Evolutionary conservation across 1,140 invertebrate species (phyloP).

Genomic region (Teleogryllus occipitalis): DNA sequence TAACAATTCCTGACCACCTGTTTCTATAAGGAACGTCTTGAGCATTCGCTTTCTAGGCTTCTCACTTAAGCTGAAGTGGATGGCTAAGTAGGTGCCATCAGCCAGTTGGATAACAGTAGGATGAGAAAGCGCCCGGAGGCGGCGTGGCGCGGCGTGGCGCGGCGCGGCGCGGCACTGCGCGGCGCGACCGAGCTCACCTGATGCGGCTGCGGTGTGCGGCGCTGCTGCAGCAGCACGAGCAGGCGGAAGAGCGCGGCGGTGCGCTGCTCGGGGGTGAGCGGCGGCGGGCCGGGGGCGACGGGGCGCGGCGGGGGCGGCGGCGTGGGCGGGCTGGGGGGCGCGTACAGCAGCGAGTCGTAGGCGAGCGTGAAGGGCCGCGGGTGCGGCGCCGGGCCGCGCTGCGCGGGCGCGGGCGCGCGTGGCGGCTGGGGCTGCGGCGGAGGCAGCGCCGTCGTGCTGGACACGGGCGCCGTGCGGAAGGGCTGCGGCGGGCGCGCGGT

Average conservation of each 20-base stretch:
- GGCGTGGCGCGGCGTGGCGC: too few relatives aligned
- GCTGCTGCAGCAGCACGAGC: conserved; percentile 8
- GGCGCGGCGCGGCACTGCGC: too few relatives aligned
- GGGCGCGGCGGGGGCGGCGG: background rate
- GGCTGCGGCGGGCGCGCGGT: background rate
- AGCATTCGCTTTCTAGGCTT: too few relatives aligned
- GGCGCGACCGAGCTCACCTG: too few relatives aligned
- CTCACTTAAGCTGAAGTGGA: too few relatives aligned
- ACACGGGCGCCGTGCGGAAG: too few relatives aligned
- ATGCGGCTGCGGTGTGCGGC: conserved; percentile 11
- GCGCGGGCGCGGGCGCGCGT: background rate
- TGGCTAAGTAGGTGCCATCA: too few relatives aligned
- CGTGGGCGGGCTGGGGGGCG: background rate
- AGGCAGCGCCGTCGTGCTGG: background rate
- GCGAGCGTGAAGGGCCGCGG: conserved; percentile 8
- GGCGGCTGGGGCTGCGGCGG: background rate
- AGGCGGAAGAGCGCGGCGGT: background rate
- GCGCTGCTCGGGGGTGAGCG: background rate
- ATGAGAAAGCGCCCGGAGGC: too few relatives aligned
- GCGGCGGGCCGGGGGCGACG: conserved; percentile 3
- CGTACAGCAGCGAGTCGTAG: background rate
- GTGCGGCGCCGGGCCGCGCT: conserved; percentile 6
- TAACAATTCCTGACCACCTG: too few relatives aligned
- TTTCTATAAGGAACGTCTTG: too few relatives aligned
- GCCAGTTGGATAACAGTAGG: too few relatives aligned